Conservation (phyloP, 2,888 invertebrate genomes). For the Meta bourneti region DNA sequence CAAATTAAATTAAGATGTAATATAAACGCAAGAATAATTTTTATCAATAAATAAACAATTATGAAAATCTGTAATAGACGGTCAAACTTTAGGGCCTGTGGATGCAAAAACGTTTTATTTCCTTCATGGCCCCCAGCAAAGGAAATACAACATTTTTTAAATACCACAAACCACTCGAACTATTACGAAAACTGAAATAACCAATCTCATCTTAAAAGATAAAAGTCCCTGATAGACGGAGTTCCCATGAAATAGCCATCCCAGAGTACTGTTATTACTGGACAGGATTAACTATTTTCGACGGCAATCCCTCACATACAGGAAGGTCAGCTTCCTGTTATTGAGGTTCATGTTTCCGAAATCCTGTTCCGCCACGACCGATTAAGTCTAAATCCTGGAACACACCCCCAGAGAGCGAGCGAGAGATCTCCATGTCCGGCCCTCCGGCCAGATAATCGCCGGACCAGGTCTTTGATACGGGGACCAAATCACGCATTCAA, state of each 20-base stretch:
- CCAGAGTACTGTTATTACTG: background rate
- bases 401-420: background rate
- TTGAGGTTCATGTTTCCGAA: background rate
- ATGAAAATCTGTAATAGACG: too few relatives aligned
- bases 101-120: too few relatives aligned
- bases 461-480: background rate
- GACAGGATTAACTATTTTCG: background rate
- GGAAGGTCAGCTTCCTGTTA: constrained; percentile 17
- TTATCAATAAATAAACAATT: too few relatives aligned
- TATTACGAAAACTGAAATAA: too few relatives aligned
- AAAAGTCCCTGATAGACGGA: background rate
- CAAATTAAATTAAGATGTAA: too few relatives aligned
- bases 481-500: constrained; percentile 54
- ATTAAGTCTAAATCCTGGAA: constrained; percentile 35
- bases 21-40: too few relatives aligned
- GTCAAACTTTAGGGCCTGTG: too few relatives aligned
- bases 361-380: constrained; percentile 36
- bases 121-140: too few relatives aligned
- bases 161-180: too few relatives aligned
- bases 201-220: background rate
- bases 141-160: too few relatives aligned
- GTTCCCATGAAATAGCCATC: background rate
- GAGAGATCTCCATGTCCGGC: background rate
- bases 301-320: background rate
- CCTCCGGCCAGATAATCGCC: background rate